Conservation (phyloP, 2,888 invertebrate genomes). For the Scotopteryx bipunctaria region DNA sequence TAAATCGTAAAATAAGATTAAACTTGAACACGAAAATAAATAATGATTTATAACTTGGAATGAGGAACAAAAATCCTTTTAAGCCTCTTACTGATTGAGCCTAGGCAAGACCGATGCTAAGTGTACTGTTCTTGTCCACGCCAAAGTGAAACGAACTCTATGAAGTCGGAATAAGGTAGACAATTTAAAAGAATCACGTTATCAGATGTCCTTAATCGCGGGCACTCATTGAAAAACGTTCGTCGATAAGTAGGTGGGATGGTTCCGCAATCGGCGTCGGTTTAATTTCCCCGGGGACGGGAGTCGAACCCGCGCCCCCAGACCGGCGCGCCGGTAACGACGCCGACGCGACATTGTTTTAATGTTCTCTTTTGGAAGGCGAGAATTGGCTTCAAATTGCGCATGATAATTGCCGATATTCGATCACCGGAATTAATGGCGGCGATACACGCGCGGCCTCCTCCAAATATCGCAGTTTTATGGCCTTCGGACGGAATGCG, state of each 20-base stretch:
- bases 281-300: conserved; percentile 55
- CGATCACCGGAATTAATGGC: background rate
- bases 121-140: background rate
- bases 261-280: conserved; percentile 38
- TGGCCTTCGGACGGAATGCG: no score
- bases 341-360: conserved; percentile 37
- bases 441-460: background rate
- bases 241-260: conserved; percentile 44
- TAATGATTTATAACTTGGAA: conserved; percentile 12
- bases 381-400: conserved; percentile 20
- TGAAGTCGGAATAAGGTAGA: conserved; percentile 2
- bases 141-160: background rate
- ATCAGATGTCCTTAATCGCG: conserved; percentile 23
- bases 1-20: no score
- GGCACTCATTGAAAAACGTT: conserved; percentile 36
- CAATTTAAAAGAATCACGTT: background rate
- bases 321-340: conserved; percentile 42
- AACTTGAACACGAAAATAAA: no score
- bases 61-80: conserved; percentile 30
- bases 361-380: conserved; percentile 35
- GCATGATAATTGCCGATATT: conserved; percentile 3
- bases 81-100: conserved; percentile 41
- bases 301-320: conserved; percentile 44
- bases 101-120: conserved; percentile 12
- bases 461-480: no score